Base-by-base conservation (phyloP, 2,797 vertebrate species). In the Lepus townsendii region DNA sequence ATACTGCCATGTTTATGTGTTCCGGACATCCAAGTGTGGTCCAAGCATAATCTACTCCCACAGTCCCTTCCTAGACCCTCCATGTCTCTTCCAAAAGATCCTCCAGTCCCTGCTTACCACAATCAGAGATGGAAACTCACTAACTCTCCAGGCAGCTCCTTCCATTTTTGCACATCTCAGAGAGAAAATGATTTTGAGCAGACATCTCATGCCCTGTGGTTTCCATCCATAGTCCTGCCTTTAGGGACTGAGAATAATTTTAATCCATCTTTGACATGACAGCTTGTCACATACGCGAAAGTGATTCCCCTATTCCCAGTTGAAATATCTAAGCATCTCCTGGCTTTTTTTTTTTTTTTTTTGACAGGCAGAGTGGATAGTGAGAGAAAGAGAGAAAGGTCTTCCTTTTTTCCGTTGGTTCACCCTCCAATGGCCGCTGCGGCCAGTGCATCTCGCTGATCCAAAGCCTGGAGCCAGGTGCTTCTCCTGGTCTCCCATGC, bases 201-300 rank as follows among this genome's bases (percentile, higher is more conserved):
- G 0, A 3, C 52, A 32, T 22, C 60, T 66, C 35, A 14, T 30
- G 14, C 5, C 52, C 19, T 63, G 0, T 24, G 22, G 78, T 92
- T 92, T 97, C 89, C 11, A 68, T n/a, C 54, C 5, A 16, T 20
- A 17, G 42, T 0, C 42, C 57, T 96, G 38, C 7, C 93, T 1
- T 88, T 91, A 16, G 87, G 76, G 63, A 86, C 82, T 96, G 62
- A 84, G 83, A 95, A 88, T 68, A 90, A 94, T 87, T 95, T 87
- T 75, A 80, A 17, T 54, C 77, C 32, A 77, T 96, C 63, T 90
- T 94, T 84, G 32, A 42, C 27, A 27, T 22, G 54, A 88, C 5
- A 52, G 1, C 24, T 54, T 10, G 5, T 72, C 69, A 66, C 32
- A 80, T 69, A 72, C 35, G 82, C 63, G 54, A 95, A 90, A 60